Percentiles rank a stretch among this genome's conserved stretches.
These are phyloP conservation scores for Hylia prasina DNA, from an alignment of 2,113 vertebrate genomes.

Conservation along the genomic window DNA sequence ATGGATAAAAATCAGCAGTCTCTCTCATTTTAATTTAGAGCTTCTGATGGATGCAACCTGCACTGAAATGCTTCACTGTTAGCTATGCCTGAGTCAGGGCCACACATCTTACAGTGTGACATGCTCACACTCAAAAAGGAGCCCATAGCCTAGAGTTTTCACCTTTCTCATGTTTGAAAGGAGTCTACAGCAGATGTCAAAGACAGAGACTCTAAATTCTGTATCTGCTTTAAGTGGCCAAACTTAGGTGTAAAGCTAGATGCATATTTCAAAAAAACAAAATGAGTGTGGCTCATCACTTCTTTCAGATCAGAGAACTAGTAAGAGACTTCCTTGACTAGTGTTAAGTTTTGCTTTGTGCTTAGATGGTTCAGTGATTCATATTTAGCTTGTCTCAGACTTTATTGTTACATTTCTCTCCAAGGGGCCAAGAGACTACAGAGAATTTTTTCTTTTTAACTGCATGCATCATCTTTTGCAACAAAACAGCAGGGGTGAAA, in stretches of 20 bases:
- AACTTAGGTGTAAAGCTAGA: neutral
- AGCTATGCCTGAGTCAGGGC: neutral
- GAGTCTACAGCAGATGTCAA: neutral
- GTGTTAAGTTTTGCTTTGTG: neutral
- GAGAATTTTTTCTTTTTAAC: neutral
- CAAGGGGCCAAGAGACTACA: neutral
- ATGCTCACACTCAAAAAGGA: neutral
- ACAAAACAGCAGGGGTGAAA: neutral
- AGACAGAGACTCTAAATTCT: neutral
- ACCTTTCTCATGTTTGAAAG: neutral
- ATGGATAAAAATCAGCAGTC: neutral
- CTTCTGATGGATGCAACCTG: neutral
- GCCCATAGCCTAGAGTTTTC: neutral
- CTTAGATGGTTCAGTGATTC: neutral
- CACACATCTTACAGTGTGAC: fast-evolving
- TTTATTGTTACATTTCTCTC: neutral
- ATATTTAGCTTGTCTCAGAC: neutral
- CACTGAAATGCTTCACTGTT: neutral
- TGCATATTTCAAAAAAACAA: neutral
- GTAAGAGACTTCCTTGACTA: neutral
- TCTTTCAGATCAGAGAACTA: neutral
- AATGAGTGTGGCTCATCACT: neutral
- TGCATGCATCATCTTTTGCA: neutral
- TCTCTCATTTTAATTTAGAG: neutral
- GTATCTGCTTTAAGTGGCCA: neutral